phyloP scores from a whole-genome alignment of 1,140 invertebrate species.

The Dinothrombium tinctorium region DNA sequence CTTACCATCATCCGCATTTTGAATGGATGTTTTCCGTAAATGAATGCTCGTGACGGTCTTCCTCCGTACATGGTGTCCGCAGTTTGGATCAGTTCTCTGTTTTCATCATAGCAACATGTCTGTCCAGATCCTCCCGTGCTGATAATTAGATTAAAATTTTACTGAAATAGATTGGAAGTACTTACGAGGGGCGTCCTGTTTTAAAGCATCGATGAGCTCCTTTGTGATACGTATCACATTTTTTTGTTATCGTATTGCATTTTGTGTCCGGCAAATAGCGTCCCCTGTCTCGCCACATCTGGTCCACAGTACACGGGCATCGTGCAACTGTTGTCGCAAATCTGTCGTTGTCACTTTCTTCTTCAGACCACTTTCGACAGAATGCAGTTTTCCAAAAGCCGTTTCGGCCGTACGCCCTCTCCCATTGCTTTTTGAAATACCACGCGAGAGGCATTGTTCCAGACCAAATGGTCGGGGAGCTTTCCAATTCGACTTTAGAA shows the following conservation, averaged over 20 bases:
- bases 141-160: constrained; percentile 12
- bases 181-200: constrained; percentile 68
- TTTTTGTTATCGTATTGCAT: constrained; percentile 62
- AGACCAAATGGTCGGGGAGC: constrained; percentile 75
- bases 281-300: constrained; percentile 72
- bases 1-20: constrained; percentile 17
- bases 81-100: constrained; percentile 66
- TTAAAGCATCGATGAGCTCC: constrained; percentile 74
- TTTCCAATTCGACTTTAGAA: constrained; percentile 35
- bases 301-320: constrained; percentile 74
- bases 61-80: constrained; percentile 88
- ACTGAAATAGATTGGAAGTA: constrained; percentile 1
- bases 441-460: constrained; percentile 67
- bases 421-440: constrained; percentile 76
- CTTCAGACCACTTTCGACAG: constrained; percentile 66
- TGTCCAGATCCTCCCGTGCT: constrained; percentile 73
- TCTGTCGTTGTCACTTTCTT: constrained; percentile 59
- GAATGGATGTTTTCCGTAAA: constrained; percentile 17
- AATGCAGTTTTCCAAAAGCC: constrained; percentile 45
- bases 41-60: constrained; percentile 43
- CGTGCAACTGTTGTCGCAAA: constrained; percentile 49
- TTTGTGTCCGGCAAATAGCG: constrained; percentile 67
- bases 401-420: constrained; percentile 37
- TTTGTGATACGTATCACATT: constrained; percentile 63
- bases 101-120: constrained; percentile 85